A percentile compares a stretch with the other conserved stretches of the same genome.
phyloP scores from a whole-genome alignment of 2,888 invertebrate species.

The Mantis religiosa region DNA sequence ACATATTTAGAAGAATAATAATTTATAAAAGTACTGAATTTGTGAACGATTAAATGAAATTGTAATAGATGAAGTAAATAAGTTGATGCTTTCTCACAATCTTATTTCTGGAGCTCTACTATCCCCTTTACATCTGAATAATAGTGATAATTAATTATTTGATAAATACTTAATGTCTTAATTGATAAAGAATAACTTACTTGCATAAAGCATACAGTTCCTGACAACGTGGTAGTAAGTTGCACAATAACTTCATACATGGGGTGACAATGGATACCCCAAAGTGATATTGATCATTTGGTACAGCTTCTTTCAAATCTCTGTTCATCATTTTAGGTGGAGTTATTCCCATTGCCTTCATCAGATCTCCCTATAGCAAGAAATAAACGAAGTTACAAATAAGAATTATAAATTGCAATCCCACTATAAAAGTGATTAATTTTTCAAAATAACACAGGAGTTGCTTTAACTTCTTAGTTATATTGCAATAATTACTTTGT shows the following conservation, averaged over 20 bases:
- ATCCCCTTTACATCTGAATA: neutral
- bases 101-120: neutral
- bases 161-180: neutral
- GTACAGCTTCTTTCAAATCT: slow-evolving; percentile 53
- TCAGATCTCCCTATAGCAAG: slow-evolving; percentile 50
- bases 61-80: neutral
- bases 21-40: no score
- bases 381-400: neutral
- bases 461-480: no score
- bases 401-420: neutral
- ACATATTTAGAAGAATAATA: no score
- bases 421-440: no score
- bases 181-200: neutral
- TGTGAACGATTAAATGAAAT: no score
- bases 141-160: neutral
- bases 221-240: neutral
- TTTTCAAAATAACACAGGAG: no score
- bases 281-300: slow-evolving; percentile 50
- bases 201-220: neutral
- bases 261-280: neutral
- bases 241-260: neutral
- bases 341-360: slow-evolving; percentile 54
- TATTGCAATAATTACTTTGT: no score
- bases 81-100: neutral
- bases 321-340: slow-evolving; percentile 63